Percentiles rank a stretch among this genome's conserved stretches.
These are phyloP conservation scores for Mastigias papua DNA, from an alignment of 30 jellyfish, hydroid and myxozoan species.

Conservation along the genomic window DNA sequence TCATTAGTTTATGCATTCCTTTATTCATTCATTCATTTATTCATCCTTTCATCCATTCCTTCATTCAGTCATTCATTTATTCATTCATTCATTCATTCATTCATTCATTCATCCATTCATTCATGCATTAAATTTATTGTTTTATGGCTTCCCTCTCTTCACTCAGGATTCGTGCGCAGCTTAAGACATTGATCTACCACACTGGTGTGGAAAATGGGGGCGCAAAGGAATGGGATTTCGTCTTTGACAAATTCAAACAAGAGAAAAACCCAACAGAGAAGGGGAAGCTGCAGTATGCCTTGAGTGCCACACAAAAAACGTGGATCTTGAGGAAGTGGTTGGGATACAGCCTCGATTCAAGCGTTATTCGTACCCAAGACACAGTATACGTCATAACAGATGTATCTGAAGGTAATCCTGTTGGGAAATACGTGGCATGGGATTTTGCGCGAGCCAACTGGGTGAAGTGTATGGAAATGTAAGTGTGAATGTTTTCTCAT, in stretches of 20 bases:
- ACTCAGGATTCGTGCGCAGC: conserved; percentile 73
- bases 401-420: conserved; percentile 74
- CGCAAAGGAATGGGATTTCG: conserved; percentile 92
- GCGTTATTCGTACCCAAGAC: conserved; percentile 85
- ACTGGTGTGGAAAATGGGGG: conserved; percentile 92
- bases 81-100: not conserved
- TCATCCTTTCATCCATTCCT: not conserved
- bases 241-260: conserved; percentile 44
- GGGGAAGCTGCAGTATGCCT: conserved; percentile 74
- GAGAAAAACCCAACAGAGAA: conserved; percentile 78
- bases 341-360: conserved; percentile 74
- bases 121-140: not conserved
- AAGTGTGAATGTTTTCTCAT: conserved; percentile 11
- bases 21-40: not conserved
- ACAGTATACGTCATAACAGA: conserved; percentile 92
- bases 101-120: not conserved
- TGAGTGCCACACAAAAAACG: conserved; percentile 75
- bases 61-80: not conserved
- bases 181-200: conserved; percentile 61
- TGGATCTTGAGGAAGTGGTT: conserved; percentile 94
- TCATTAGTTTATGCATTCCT: not conserved
- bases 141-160: not conserved
- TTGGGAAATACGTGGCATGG: conserved; percentile 92
- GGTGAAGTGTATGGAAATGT: conserved; percentile 88
- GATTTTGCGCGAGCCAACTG: conserved; percentile 89